A percentile compares a stretch with the other conserved stretches of the same genome.
These are phyloP conservation scores for Lathronympha strigana DNA, from an alignment of 2,888 invertebrate species.

Conservation along the genomic window DNA sequence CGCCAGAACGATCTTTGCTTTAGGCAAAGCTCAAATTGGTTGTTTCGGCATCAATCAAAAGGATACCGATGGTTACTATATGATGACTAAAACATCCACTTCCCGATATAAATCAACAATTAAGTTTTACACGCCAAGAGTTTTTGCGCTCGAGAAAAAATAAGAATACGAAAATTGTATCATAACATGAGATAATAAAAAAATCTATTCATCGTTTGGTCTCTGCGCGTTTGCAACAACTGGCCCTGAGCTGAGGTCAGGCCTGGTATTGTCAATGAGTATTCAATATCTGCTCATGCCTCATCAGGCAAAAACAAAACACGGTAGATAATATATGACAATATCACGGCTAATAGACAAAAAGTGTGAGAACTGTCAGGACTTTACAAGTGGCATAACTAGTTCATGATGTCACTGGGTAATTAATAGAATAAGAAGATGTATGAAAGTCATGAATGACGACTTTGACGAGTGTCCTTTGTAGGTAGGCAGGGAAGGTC, in stretches of 20 bases:
- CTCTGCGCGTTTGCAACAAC: slow-evolving; percentile 49
- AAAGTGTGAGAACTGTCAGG: slow-evolving; percentile 52
- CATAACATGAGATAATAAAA: slow-evolving; percentile 55
- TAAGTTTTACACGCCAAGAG: slow-evolving; percentile 63
- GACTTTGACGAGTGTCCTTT: background rate
- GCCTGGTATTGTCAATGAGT: slow-evolving; percentile 46
- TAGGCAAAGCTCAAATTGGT: background rate
- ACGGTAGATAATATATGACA: slow-evolving; percentile 41
- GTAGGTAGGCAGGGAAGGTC: background rate
- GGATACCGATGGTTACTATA: slow-evolving; percentile 15
- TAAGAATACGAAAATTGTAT: slow-evolving; percentile 56
- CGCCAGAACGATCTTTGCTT: too few species aligned
- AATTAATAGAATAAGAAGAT: background rate
- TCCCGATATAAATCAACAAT: slow-evolving; percentile 73
- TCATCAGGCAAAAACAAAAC: slow-evolving; percentile 48
- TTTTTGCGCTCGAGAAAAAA: slow-evolving; percentile 62
- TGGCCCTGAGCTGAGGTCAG: slow-evolving; percentile 61
- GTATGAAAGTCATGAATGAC: background rate
- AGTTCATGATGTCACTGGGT: slow-evolving; percentile 26
- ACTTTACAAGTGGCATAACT: slow-evolving; percentile 30
- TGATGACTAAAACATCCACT: slow-evolving; percentile 57
- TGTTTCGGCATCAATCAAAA: slow-evolving; percentile 11
- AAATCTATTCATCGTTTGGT: slow-evolving; percentile 52
- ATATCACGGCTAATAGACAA: slow-evolving; percentile 40
- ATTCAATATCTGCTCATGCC: slow-evolving; percentile 49